These are phyloP conservation scores for Lampris megalopsis DNA, from an alignment of 2,113 vertebrate species.

Conservation along the genomic window DNA sequence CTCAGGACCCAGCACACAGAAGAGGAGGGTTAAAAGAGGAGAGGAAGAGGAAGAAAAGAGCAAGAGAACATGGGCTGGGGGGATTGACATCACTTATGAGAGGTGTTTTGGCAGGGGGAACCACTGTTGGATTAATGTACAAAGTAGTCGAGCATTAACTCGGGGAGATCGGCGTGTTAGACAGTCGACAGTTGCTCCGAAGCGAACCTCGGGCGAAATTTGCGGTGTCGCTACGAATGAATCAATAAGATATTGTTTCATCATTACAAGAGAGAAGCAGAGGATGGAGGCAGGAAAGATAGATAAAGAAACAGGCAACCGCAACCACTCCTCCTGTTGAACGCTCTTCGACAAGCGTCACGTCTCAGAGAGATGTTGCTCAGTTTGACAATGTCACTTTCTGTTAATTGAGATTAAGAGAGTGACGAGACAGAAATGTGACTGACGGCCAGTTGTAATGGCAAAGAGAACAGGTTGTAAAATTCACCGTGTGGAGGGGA, in stretches of 20 bases:
- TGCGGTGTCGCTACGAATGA: slow-evolving; percentile 13
- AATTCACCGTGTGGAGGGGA: slow-evolving; percentile 30
- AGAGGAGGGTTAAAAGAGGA: slow-evolving; percentile 29
- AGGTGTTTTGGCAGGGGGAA: slow-evolving; percentile 3
- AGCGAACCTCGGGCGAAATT: slow-evolving; percentile 24
- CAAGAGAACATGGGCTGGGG: neutral
- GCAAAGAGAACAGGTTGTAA: slow-evolving; percentile 31
- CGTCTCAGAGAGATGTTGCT: slow-evolving; percentile 43
- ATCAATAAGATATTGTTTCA: slow-evolving; percentile 38
- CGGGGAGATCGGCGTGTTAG: slow-evolving; percentile 10
- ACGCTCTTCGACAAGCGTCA: slow-evolving; percentile 37
- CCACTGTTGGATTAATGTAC: slow-evolving; percentile 16
- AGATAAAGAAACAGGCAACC: slow-evolving; percentile 7
- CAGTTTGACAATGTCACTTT: slow-evolving; percentile 55
- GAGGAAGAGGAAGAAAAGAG: slow-evolving; percentile 11
- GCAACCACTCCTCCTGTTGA: slow-evolving; percentile 33
- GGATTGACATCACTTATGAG: slow-evolving; percentile 1
- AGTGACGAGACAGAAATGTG: slow-evolving; percentile 18
- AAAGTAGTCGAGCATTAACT: neutral
- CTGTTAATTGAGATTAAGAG: slow-evolving; percentile 52
- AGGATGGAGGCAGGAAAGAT: slow-evolving; percentile 7
- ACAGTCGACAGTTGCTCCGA: slow-evolving; percentile 6
- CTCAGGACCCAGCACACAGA: slow-evolving; percentile 38
- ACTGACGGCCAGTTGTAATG: neutral
- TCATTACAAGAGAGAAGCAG: slow-evolving; percentile 27